Conservation (phyloP, 2,888 invertebrate species). For the Tricholauxania praeusta region DNA sequence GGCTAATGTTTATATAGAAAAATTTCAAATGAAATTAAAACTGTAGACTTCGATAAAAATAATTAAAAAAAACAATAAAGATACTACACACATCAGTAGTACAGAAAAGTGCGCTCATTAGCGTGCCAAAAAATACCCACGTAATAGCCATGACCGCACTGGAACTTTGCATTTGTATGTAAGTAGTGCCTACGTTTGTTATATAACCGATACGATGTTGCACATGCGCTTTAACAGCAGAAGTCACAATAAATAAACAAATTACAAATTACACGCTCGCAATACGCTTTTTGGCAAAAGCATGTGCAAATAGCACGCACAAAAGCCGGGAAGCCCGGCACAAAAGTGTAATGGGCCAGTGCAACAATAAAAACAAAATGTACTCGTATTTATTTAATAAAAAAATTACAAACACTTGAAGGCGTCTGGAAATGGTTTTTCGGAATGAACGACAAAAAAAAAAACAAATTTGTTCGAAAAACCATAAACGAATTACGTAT, state of each 20-base stretch:
- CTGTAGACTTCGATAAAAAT: too few relatives aligned
- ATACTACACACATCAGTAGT: too few relatives aligned
- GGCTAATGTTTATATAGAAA: too few relatives aligned
- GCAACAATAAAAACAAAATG: slow-evolving; percentile 5
- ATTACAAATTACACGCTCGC: too few relatives aligned
- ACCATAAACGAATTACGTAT: slow-evolving; percentile 22
- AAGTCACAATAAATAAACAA: too few relatives aligned
- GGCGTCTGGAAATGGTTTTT: slow-evolving; percentile 7
- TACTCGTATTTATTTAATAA: background rate
- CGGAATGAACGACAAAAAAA: slow-evolving; percentile 15
- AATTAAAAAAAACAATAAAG: too few relatives aligned
- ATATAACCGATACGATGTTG: too few relatives aligned
- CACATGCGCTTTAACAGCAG: too few relatives aligned
- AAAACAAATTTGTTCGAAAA: background rate
- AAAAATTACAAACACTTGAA: background rate
- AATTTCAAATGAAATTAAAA: too few relatives aligned
- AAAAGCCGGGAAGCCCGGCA: slow-evolving; percentile 36
- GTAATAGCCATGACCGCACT: slow-evolving; percentile 40
- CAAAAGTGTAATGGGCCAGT: slow-evolving; percentile 22
- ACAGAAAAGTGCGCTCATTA: slow-evolving; percentile 18
- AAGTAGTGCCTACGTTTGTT: too few relatives aligned
- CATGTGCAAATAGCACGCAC: slow-evolving; percentile 10
- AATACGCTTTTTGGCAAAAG: slow-evolving; percentile 43
- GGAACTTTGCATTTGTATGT: background rate
- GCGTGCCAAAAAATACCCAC: slow-evolving; percentile 33